Evolutionary conservation across 2,113 vertebrate genomes (phyloP), one percentile per base, ranked within the genome.

Genomic region (Pholis gunnellus): DNA sequence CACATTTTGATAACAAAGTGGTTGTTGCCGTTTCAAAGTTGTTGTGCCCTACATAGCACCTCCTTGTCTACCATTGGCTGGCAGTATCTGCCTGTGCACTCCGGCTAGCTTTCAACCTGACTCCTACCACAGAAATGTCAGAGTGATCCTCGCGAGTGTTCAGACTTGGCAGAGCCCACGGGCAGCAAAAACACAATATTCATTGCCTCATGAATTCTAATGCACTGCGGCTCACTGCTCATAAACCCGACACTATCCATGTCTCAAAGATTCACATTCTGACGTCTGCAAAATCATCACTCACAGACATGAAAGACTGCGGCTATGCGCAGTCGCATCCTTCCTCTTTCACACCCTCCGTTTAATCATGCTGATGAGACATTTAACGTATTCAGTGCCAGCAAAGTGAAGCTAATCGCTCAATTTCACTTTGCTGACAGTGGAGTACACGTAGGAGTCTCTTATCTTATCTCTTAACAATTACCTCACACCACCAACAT

Each of bases 101-200:
- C 48, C 22, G 42, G 25, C 72, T 27, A 52, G 44, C 79, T 79
- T 78, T 78, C 27, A 69, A 70, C 29, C 44, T 36, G 64, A 82
- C 46, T 75, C 69, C 61, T 44, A 20, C 67, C 46, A 52, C 76
- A 65, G 31, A 75, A 77, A 80, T 83, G 81, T 84, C 86, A 86
- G 60, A 69, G 6, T 78, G 66, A 46, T 67, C 50, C 79, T 84
- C 50, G 1, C 11, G 61, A 83, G 76, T 81, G 72, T 70, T 78
- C 68, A 67, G 70, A 83, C 72, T 75, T 75, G 74, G 74, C 76
- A 61, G 54, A 72, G 52, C 56, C 64, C 74, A 67, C 4, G 1
- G 72, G 61, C 64, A 64, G 73, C 27, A 68, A 52, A 44, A 81
- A 72, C 74, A 75, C 71, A 79, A 83, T 60, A 46, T 88, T 75